phyloP scores from a whole-genome alignment of 1,140 invertebrate genomes.

The Drosophila bipectinata region DNA sequence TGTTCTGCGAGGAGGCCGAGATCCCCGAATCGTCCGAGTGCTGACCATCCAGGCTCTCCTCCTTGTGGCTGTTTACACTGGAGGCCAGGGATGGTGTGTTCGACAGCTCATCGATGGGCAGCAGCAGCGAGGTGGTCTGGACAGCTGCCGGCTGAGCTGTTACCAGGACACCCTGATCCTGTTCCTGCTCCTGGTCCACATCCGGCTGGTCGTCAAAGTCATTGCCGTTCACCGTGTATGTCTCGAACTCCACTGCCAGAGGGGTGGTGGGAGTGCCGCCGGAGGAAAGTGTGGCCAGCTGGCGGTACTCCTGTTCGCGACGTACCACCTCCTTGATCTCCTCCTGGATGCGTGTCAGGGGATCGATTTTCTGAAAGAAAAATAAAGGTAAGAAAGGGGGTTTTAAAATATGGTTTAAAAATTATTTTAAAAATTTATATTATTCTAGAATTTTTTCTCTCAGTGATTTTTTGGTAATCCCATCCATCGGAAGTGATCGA shows the following conservation, averaged over 20 bases:
- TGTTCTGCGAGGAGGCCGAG: constrained; percentile 73
- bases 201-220: constrained; percentile 1
- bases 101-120: constrained; percentile 67
- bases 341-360: constrained; percentile 87
- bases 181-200: background rate
- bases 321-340: constrained; percentile 89
- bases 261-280: constrained; percentile 58
- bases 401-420: background rate
- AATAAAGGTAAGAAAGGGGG: background rate
- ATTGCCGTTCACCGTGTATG: constrained; percentile 64
- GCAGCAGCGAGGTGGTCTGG: constrained; percentile 40
- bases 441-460: background rate
- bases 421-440: no score
- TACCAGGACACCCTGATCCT: constrained; percentile 52
- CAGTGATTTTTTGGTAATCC: constrained; percentile 11
- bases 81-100: constrained; percentile 69
- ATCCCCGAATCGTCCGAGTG: constrained; percentile 81
- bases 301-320: constrained; percentile 88
- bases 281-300: constrained; percentile 84
- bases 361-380: constrained; percentile 85
- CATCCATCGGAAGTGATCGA: constrained; percentile 41
- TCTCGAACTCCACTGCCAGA: constrained; percentile 57
- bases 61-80: constrained; percentile 73
- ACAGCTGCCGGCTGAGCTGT: constrained; percentile 59
- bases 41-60: constrained; percentile 76